phyloP scores from a whole-genome alignment of 1,140 invertebrate genomes.

The Hormaphis cornu region DNA sequence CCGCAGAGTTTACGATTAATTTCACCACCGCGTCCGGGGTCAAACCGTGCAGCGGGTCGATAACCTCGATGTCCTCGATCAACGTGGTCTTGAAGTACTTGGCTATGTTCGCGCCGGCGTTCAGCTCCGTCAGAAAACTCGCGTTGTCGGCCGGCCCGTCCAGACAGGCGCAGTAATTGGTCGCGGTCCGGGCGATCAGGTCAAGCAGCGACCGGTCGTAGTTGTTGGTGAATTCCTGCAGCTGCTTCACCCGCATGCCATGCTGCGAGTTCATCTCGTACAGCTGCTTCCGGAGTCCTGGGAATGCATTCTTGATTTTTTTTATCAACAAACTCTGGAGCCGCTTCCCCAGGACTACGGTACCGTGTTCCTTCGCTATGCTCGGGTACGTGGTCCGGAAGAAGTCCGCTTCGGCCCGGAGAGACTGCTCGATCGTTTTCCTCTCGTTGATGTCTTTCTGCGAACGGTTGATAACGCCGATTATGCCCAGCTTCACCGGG shows the following conservation, averaged over 20 bases:
- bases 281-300: conserved; percentile 54
- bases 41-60: conserved; percentile 56
- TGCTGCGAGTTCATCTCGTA: conserved; percentile 57
- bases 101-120: conserved; percentile 62
- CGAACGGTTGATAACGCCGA: conserved; percentile 65
- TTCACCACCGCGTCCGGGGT: conserved; percentile 55
- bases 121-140: conserved; percentile 61
- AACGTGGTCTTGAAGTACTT: conserved; percentile 68
- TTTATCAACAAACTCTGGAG: conserved; percentile 57
- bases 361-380: conserved; percentile 54
- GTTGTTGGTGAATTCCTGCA: conserved; percentile 56
- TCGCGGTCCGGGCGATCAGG: conserved; percentile 62
- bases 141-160: conserved; percentile 56
- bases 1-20: conserved; percentile 62
- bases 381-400: conserved; percentile 56
- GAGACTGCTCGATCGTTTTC: conserved; percentile 52
- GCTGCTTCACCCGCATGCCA: conserved; percentile 52
- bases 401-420: conserved; percentile 54
- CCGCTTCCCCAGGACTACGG: conserved; percentile 52
- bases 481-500: conserved; percentile 67
- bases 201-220: conserved; percentile 56
- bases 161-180: conserved; percentile 59
- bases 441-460: conserved; percentile 60
- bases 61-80: conserved; percentile 50
- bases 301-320: conserved; percentile 58